These are phyloP conservation scores for Clarias pachynema DNA, from an alignment of 2,797 vertebrate species.

Conservation along the genomic window DNA sequence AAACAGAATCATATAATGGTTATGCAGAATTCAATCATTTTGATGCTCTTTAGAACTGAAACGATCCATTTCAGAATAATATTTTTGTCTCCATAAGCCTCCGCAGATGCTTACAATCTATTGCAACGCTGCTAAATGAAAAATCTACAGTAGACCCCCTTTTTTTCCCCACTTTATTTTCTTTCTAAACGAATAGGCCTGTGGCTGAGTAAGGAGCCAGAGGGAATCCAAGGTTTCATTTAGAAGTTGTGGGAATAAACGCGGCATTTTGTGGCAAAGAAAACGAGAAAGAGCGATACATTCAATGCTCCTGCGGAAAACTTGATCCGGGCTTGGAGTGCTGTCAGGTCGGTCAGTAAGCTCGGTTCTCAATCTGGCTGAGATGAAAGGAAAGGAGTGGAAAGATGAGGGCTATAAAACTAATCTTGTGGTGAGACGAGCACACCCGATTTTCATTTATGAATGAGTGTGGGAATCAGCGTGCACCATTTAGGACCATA, in stretches of 20 bases:
- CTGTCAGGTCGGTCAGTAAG: slow-evolving; percentile 1
- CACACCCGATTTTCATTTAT: background rate
- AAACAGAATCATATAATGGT: background rate
- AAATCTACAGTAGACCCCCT: background rate
- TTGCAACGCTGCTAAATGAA: background rate
- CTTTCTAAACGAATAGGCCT: background rate
- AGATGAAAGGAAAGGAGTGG: slow-evolving; percentile 41
- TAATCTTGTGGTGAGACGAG: background rate
- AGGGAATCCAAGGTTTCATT: slow-evolving; percentile 8
- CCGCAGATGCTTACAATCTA: background rate
- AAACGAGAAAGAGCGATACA: slow-evolving; percentile 7
- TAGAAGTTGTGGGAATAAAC: slow-evolving; percentile 21
- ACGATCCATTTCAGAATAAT: background rate
- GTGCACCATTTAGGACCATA: too few species aligned
- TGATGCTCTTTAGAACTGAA: background rate
- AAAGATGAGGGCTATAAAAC: slow-evolving; percentile 15
- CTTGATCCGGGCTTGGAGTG: slow-evolving; percentile 39
- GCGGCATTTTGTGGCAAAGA: background rate
- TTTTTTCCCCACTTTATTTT: background rate
- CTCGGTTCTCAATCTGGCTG: slow-evolving; percentile 31
- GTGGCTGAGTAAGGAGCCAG: slow-evolving; percentile 6
- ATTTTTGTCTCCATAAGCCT: background rate
- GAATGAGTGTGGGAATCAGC: background rate
- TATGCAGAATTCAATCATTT: background rate
- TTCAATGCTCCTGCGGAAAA: slow-evolving; percentile 34